Base-by-base conservation (phyloP, 2,113 vertebrate genomes). In the Lepus europaeus region DNA sequence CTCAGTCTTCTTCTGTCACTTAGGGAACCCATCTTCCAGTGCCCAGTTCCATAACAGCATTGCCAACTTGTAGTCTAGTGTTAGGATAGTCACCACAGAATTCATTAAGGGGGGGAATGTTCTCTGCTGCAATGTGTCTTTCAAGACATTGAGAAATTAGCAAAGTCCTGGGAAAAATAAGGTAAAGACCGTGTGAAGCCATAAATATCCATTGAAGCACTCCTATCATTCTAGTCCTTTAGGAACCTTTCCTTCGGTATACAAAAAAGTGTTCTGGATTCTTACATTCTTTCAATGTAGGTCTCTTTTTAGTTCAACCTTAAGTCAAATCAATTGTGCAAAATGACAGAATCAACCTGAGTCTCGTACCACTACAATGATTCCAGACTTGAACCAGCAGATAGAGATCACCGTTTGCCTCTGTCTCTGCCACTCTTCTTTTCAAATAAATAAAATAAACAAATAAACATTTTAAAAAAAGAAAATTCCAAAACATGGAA, bases 161-260 rank as follows among this genome's bases (percentile, higher is more conserved):
- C 17, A 82, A 36, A 64, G 22, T 45, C 6, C 6, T 45, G 45
- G 45, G 45, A 45, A 45, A 45, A 45, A 45, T 45, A 45, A 45
- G 45, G 45, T 45, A 45, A 45, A 45, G 45, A 45, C 45, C 45
- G 6, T 45, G 45, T 45, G 10, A 80, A 87, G 29, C 66, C 33
- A 19, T 53, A 63, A 31, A 59, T 73, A 25, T 39, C 63, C 6
- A 39, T 13, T 64, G 29, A 64, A 66, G 10, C n/a, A 27, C 3
- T 22, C 72, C 17, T 95, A 29, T 80, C 25, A 69, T 31, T 70
- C 25, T 77, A 87, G n/a, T 9, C n/a, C n/a, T 93, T 53, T 36
- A 86, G 31, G 19, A 90, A 23, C 8, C n/a, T 86, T 78, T 64
- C 56, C 45, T 51, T 68, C 23, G 36, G 3, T 68, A 74, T 6